phyloP scores from a whole-genome alignment of 2,797 vertebrate genomes.

The Remorina albescens region DNA sequence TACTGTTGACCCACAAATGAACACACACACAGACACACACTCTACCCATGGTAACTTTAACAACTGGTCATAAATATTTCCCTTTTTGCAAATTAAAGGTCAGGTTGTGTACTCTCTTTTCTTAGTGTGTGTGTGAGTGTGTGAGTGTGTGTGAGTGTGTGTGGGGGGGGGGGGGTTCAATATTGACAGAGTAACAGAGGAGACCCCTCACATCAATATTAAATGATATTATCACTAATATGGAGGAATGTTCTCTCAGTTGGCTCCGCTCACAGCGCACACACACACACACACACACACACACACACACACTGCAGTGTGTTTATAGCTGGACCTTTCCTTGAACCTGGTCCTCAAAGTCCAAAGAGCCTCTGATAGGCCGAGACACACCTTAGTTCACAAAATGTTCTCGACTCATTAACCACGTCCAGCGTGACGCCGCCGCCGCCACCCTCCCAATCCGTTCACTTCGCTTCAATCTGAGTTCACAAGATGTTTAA shows the following conservation, averaged over 20 bases:
- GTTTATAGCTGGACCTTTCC: constrained; percentile 48
- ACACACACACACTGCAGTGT: constrained; percentile 22
- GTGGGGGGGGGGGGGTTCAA: too few relatives aligned
- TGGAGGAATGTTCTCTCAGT: too few relatives aligned
- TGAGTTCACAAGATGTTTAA: too few relatives aligned
- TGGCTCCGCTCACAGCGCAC: constrained; percentile 29
- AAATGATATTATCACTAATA: constrained; percentile 65
- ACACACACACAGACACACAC: constrained; percentile 20
- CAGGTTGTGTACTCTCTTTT: constrained; percentile 26
- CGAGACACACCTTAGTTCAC: constrained; percentile 64
- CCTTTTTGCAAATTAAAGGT: constrained; percentile 72
- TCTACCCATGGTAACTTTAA: constrained; percentile 40
- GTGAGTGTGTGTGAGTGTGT: constrained; percentile 32
- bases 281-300: constrained; percentile 32
- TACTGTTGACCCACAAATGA: background rate
- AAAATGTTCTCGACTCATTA: constrained; percentile 66
- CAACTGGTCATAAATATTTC: constrained; percentile 69
- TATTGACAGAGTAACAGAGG: constrained; percentile 61
- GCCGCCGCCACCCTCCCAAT: too few relatives aligned
- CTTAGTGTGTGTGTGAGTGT: constrained; percentile 10
- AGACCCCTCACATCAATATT: constrained; percentile 62
- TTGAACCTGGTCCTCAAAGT: constrained; percentile 60
- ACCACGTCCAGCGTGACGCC: constrained; percentile 40
- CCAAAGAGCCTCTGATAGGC: constrained; percentile 74
- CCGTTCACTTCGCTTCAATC: too few relatives aligned